Base-by-base conservation (phyloP, 2,113 vertebrate genomes). In the Nothobranchius furzeri region DNA sequence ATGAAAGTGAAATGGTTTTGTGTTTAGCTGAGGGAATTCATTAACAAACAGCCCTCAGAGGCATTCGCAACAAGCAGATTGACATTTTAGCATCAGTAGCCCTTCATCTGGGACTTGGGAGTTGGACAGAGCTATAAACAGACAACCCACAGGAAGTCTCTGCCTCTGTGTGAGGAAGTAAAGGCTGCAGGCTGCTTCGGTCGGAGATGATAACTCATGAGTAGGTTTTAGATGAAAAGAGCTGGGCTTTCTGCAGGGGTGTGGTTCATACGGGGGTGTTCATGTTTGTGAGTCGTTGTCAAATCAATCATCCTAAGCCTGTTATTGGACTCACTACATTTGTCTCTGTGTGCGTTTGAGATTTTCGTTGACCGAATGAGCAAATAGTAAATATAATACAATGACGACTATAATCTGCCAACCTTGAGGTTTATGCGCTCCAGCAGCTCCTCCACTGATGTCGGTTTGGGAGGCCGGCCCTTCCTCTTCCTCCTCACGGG, bases 371-470 rank as follows among this genome's bases (percentile, higher is more conserved):
- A 25, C 37, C 30, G 51, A 30, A 45, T 13, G 35, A 36, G 15
- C 9, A 57, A 49, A 12, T 4, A 12, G 43, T 45, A 2, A 5
- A 10, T 4, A 10, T 9, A 13, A 10, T 42, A 6, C 2, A 45
- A 37, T 25, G 30, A 17, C 10, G 37, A 13, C 7, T 30, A 1
- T 12, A 4, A 49, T 60, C 58, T 20, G 12, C 62, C 88, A 67
- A 99, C 98, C 91, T 98, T 98, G 73, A 99, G 93, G 83, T 98
- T 95, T 85, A 99, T 96, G 57, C 97, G 95, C 57, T 98, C 97
- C 51, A 99, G 90, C 53, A 99, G 95, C 17, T 99, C 98, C 76
- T 99, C 97, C 73, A 99, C 98, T 0, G 96, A 98, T 60, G 94
- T 95, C 73, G 98, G 97, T 70, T 99, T 98, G 14, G 95, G 97